phyloP scores from a whole-genome alignment of 2,888 invertebrate species.

The Dyspetes luteomarginatus region DNA sequence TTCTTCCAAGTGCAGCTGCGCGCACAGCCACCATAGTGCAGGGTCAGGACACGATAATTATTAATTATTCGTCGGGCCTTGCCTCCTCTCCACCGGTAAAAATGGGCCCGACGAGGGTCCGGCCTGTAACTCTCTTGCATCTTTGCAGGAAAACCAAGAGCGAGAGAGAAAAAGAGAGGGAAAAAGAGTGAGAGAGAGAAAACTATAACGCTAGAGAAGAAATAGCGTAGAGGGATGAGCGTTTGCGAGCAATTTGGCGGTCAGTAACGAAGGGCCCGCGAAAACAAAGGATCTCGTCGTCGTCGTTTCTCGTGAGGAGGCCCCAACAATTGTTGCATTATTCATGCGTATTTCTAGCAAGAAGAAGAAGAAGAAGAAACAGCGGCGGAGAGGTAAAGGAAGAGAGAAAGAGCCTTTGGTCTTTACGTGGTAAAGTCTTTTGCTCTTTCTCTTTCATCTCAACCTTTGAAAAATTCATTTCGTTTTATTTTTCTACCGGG shows the following conservation, averaged over 20 bases:
- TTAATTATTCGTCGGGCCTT: constrained; percentile 71
- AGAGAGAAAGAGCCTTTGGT: constrained; percentile 33
- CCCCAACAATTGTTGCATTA: constrained; percentile 76
- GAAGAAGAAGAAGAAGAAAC: constrained; percentile 64
- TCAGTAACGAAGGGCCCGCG: constrained; percentile 76
- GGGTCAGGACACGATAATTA: constrained; percentile 71
- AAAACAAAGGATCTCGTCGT: constrained; percentile 74
- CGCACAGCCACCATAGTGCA: constrained; percentile 14
- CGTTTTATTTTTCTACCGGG: constrained; percentile 51
- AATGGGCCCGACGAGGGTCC: constrained; percentile 17
- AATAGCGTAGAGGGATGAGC: constrained; percentile 36
- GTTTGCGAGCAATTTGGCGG: constrained; percentile 78
- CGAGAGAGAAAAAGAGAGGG: constrained; percentile 48
- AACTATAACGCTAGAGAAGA: constrained; percentile 55
- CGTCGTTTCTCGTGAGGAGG: constrained; percentile 62
- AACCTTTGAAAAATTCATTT: constrained; percentile 57
- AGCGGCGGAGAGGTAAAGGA: constrained; percentile 13
- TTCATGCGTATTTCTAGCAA: constrained; percentile 76
- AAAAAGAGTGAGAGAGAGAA: constrained; percentile 10
- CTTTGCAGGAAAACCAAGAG: constrained; percentile 53
- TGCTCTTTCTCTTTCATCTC: constrained; percentile 25
- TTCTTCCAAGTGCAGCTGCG: constrained; percentile 70
- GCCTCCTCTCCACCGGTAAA: constrained; percentile 14
- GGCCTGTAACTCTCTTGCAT: constrained; percentile 7
- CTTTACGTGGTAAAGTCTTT: constrained; percentile 52